These are phyloP conservation scores for Saimiri boliviensis DNA, from an alignment of 2,113 vertebrate species.

Conservation along the genomic window DNA sequence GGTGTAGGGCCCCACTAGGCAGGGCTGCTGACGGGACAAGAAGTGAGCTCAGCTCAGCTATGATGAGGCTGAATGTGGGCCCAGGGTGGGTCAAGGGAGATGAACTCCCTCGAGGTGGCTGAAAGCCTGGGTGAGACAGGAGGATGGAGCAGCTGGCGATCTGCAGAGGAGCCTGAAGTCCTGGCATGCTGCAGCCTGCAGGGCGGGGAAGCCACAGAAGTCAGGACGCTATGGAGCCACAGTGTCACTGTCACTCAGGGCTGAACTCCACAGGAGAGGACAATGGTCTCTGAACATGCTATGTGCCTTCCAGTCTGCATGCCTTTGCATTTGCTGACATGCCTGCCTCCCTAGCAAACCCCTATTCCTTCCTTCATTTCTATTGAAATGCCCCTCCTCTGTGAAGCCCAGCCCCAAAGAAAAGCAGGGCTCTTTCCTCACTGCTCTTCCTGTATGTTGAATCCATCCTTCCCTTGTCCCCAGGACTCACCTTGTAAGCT, in stretches of 20 bases:
- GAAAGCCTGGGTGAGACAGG: neutral
- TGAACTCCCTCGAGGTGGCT: neutral
- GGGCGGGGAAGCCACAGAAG: neutral
- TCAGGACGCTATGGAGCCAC: neutral
- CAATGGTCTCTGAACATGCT: neutral
- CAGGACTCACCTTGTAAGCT: too few species aligned
- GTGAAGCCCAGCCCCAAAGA: neutral
- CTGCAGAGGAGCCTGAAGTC: neutral
- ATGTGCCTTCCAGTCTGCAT: too few species aligned
- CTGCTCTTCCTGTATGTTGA: fast-evolving
- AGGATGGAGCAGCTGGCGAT: too few species aligned
- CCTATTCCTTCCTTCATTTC: too few species aligned
- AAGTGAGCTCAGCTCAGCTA: neutral
- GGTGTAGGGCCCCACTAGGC: neutral
- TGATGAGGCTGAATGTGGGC: neutral
- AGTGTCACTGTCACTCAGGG: neutral
- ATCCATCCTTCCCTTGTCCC: neutral
- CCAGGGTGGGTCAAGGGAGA: neutral
- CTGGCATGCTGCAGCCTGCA: too few species aligned
- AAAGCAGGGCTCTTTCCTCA: neutral
- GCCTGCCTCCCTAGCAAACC: neutral
- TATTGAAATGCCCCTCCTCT: neutral
- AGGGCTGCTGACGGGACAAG: neutral
- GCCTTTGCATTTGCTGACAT: too few species aligned
- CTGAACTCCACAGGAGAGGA: neutral